phyloP scores from a whole-genome alignment of 92 coral and sea anemone species.

The Palythoa heliodiscus region DNA sequence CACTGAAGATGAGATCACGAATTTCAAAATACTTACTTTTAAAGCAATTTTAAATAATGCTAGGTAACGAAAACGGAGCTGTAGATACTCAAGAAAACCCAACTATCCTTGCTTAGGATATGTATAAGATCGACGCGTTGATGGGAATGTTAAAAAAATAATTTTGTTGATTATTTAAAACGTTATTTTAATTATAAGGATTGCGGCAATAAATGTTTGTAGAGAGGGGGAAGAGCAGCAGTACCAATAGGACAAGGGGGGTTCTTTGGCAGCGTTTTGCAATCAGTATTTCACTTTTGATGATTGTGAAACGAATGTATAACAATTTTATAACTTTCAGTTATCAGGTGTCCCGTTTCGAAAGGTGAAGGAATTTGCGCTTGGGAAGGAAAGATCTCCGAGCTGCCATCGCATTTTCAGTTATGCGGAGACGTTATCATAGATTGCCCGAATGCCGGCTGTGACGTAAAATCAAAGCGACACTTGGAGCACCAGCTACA shows the following conservation, averaged over 20 bases:
- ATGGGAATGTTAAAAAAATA: background rate
- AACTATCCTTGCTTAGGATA: background rate
- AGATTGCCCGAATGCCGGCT: background rate
- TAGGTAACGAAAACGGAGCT: background rate
- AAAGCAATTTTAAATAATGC: background rate
- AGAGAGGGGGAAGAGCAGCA: background rate
- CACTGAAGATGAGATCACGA: no score
- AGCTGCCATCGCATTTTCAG: background rate
- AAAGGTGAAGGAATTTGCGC: background rate
- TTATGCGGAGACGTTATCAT: background rate
- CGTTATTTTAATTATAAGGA: no score
- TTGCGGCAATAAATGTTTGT: background rate
- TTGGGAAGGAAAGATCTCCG: constrained; percentile 1
- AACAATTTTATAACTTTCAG: background rate
- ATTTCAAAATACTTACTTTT: background rate
- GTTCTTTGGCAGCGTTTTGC: background rate
- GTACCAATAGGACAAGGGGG: background rate
- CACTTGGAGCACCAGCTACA: constrained; percentile 9
- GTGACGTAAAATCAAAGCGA: background rate
- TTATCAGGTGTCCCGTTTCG: constrained; percentile 6
- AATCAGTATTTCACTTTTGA: background rate
- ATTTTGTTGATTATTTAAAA: no score
- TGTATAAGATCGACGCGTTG: background rate
- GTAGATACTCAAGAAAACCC: background rate
- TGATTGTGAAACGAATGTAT: background rate